Evolutionary conservation across 2,797 vertebrate species (phyloP).

Genomic region (Sebastes aleutianus): DNA sequence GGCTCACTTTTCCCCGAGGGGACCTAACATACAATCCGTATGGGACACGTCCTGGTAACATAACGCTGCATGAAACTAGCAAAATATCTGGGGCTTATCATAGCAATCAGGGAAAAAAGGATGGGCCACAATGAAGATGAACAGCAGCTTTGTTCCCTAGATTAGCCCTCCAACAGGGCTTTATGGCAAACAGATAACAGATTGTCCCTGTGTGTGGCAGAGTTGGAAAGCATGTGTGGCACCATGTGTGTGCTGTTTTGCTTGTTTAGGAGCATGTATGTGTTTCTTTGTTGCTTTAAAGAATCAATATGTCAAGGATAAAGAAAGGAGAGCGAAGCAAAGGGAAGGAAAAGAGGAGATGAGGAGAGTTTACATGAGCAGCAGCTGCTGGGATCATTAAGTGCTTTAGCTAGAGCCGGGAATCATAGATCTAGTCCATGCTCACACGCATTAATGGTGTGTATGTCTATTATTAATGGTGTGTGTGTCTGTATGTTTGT

Average conservation of each 20-base stretch:
- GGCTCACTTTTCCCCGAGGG: constrained; percentile 10
- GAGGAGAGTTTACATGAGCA: constrained; percentile 70
- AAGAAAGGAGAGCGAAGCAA: not conserved
- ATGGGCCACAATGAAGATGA: constrained; percentile 14
- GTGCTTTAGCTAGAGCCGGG: constrained; percentile 51
- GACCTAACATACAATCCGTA: constrained; percentile 8
- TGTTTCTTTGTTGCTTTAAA: not conserved
- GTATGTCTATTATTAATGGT: too few relatives aligned
- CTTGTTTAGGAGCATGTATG: not conserved
- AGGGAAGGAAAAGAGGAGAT: constrained; percentile 15
- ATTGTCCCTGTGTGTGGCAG: constrained; percentile 14
- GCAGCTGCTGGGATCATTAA: constrained; percentile 82
- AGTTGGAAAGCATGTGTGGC: not conserved
- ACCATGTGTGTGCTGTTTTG: not conserved
- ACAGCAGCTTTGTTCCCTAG: constrained; percentile 23
- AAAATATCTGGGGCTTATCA: constrained; percentile 27
- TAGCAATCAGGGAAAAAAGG: constrained; percentile 28
- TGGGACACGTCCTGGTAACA: constrained; percentile 39
- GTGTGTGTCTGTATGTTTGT: constrained; percentile 33
- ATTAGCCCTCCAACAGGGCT: constrained; percentile 7
- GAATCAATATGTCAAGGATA: not conserved
- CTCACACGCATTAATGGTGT: constrained; percentile 40
- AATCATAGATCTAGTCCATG: constrained; percentile 53
- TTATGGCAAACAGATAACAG: constrained; percentile 42
- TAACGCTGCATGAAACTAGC: constrained; percentile 30